Evolutionary conservation across 2,888 invertebrate species (phyloP).

Genomic region (Cremastinae sp.): DNA sequence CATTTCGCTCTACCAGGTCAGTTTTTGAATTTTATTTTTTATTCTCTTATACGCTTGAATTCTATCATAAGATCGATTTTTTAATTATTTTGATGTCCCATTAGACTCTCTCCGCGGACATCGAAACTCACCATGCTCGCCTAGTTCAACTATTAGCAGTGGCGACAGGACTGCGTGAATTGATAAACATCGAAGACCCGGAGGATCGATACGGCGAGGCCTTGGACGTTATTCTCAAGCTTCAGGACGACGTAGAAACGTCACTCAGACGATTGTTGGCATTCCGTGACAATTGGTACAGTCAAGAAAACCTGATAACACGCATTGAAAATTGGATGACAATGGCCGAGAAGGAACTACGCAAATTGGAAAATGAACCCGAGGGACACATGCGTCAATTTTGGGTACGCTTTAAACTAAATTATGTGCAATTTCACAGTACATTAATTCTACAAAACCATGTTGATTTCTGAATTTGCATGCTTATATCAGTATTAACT

Average conservation of each 20-base stretch:
- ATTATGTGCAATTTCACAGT: too few relatives aligned
- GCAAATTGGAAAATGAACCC: constrained; percentile 84
- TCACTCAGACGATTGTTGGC: constrained; percentile 87
- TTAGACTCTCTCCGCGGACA: constrained; percentile 88
- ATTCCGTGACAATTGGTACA: constrained; percentile 90
- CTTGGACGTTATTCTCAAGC: constrained; percentile 86
- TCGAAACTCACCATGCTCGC: constrained; percentile 90
- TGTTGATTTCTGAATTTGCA: too few relatives aligned
- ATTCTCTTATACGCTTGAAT: background rate
- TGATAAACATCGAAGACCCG: constrained; percentile 88
- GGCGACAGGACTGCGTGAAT: constrained; percentile 87
- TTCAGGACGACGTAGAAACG: constrained; percentile 89
- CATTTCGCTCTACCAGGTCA: constrained; percentile 87
- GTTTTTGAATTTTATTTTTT: constrained; percentile 1
- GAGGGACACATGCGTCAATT: constrained; percentile 90
- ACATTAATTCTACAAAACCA: background rate
- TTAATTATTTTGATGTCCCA: constrained; percentile 54
- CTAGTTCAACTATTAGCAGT: constrained; percentile 87
- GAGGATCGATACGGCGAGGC: constrained; percentile 88
- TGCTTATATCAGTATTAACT: background rate
- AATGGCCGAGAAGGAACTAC: constrained; percentile 87
- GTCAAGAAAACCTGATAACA: constrained; percentile 87
- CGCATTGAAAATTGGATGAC: constrained; percentile 89
- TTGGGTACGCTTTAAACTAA: constrained; percentile 83
- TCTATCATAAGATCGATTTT: constrained; percentile 2